These are phyloP conservation scores for Prolemur simus DNA, from an alignment of 2,113 vertebrate genomes.

Conservation along the genomic window DNA sequence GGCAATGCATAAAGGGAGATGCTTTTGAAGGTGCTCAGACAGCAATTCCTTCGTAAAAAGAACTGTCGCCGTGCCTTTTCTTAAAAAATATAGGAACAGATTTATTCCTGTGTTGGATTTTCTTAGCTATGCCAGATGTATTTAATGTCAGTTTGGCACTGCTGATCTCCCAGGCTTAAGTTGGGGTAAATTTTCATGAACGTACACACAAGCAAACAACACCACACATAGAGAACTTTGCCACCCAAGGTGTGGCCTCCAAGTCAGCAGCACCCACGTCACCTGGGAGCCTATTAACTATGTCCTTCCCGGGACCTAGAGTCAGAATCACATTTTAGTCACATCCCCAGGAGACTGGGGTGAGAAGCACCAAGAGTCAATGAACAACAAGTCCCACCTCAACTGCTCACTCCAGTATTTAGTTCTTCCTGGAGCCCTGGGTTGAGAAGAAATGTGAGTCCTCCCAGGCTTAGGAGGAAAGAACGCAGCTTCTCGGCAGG, in stretches of 20 bases:
- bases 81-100: not conserved
- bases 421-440: not conserved
- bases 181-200: not conserved
- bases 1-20: not conserved
- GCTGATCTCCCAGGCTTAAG: not conserved
- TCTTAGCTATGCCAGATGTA: not conserved
- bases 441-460: not conserved
- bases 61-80: not conserved
- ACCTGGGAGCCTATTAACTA: no score
- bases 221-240: not conserved
- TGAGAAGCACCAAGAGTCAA: not conserved
- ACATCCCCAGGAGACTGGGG: not conserved
- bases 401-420: not conserved
- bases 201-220: not conserved
- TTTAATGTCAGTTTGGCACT: not conserved
- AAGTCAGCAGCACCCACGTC: no score
- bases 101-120: not conserved
- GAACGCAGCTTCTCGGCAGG: fast-evolving
- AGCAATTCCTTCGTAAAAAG: not conserved
- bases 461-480: no score
- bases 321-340: not conserved
- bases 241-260: fast-evolving
- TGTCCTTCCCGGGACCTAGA: not conserved
- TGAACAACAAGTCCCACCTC: not conserved
- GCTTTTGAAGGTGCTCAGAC: not conserved